Evolutionary conservation across 1,140 invertebrate genomes (phyloP).

Genomic region (Limonius californicus): DNA sequence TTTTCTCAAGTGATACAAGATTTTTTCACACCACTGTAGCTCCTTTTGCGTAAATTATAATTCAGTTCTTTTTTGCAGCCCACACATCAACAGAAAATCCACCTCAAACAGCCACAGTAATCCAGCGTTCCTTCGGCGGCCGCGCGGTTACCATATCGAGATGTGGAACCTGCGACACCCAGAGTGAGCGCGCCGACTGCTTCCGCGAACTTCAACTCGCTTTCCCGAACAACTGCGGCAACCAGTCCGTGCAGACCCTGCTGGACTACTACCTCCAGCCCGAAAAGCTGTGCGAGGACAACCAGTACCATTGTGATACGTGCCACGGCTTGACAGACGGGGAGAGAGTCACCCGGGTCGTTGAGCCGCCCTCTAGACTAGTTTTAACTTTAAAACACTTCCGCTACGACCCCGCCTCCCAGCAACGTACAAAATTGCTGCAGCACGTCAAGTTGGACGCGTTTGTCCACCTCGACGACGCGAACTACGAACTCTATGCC

Average conservation of each 20-base stretch:
- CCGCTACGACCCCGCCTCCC: constrained; percentile 67
- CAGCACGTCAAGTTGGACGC: constrained; percentile 64
- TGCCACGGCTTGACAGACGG: constrained; percentile 74
- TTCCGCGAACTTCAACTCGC: constrained; percentile 79
- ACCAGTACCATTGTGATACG: constrained; percentile 75
- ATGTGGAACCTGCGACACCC: constrained; percentile 65
- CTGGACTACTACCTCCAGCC: constrained; percentile 71
- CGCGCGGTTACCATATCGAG: constrained; percentile 66
- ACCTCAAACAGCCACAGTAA: constrained; percentile 47
- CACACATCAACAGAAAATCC: neutral
- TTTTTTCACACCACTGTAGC: too few relatives aligned
- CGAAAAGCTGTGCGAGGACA: constrained; percentile 72
- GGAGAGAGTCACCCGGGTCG: constrained; percentile 66
- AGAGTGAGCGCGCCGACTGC: constrained; percentile 67
- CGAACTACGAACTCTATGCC: constrained; percentile 68
- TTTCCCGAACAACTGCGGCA: constrained; percentile 59
- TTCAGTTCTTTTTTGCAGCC: too few relatives aligned
- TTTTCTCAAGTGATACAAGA: neutral
- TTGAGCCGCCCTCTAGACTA: constrained; percentile 69
- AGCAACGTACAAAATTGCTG: constrained; percentile 69
- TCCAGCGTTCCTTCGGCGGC: constrained; percentile 71
- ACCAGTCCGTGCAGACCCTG: constrained; percentile 63
- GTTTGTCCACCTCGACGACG: constrained; percentile 51
- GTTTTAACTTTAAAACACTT: constrained; percentile 80
- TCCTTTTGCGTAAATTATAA: too few relatives aligned